Evolutionary conservation across 2,888 invertebrate genomes (phyloP).

Genomic region (Camponotus fellah): DNA sequence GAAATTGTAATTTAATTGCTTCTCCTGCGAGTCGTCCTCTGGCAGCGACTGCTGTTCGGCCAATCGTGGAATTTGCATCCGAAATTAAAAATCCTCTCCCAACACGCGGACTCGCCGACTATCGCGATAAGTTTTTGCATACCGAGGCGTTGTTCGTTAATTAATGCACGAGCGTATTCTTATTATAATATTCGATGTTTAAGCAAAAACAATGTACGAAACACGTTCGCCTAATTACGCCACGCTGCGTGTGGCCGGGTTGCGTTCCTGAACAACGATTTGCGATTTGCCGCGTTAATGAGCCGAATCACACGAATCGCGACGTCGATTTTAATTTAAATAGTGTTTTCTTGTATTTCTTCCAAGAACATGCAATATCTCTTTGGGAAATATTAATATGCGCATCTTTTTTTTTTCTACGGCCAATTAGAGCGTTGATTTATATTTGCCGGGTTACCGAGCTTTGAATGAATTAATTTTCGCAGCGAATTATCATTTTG

Average conservation of each 20-base stretch:
- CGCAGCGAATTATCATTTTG: conserved; percentile 46
- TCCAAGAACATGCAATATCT: background rate
- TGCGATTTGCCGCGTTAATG: conserved; percentile 34
- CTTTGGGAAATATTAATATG: conserved; percentile 28
- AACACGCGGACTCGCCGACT: conserved; percentile 18
- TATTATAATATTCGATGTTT: conserved; percentile 17
- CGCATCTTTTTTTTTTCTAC: background rate
- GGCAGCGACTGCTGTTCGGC: conserved; percentile 31
- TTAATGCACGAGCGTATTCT: conserved; percentile 53
- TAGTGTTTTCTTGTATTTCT: background rate
- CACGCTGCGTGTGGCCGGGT: conserved; percentile 28
- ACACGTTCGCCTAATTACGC: conserved; percentile 30
- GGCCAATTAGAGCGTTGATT: conserved; percentile 42
- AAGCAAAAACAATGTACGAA: conserved; percentile 45
- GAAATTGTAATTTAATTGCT: conserved; percentile 78
- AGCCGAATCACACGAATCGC: conserved; percentile 26
- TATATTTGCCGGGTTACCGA: conserved; percentile 30
- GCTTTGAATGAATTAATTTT: conserved; percentile 46
- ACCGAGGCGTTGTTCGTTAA: conserved; percentile 43
- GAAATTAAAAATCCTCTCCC: conserved; percentile 55
- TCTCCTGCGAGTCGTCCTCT: conserved; percentile 40
- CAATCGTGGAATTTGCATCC: conserved; percentile 65
- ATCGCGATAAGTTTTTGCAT: conserved; percentile 39
- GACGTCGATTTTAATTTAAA: conserved; percentile 12
- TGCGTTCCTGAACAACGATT: background rate